Evolutionary conservation across 2,888 invertebrate species (phyloP), one percentile per base, ranked within the genome.

Genomic region (Busseola fusca): DNA sequence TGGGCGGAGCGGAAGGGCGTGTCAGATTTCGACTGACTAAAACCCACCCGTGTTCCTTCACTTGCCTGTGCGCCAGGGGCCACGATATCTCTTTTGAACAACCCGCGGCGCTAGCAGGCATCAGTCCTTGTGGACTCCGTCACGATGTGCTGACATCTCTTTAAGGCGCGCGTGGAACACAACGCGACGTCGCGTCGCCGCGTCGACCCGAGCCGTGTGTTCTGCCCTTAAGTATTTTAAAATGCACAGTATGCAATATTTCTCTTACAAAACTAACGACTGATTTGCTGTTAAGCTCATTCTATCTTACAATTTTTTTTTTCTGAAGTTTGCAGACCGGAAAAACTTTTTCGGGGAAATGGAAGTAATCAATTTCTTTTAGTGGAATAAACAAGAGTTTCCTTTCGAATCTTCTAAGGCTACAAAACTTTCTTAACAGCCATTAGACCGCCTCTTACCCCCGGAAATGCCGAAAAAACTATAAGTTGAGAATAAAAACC

Each of bases 401-500:
- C 48, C 25, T 75, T 75, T 75, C 27, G 27, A 56, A 65, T 50
- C 56, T 65, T 74, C 27, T 21, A 34, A 56, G 3, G 25, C 14
- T 34, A 69, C 77, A 62, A 73, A 62, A 74, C 69, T 50, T 50
- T 9, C 52, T 30, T 42, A 56, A 64, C 34, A 42, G 7, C 52
- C 56, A 52, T 69, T 64, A 63, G n/a, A 42, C 7, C n/a, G 37
- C 57, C 27, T 59, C 16, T 60, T 64, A 54, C 42, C 12, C 52
- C 34, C 14, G 16, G 30, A 66, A 74, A 68, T 58, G 12, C 25
- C n/a, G 25, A 57, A 54, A 60, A 50, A 65, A 58, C 42, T 40
- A 62, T 56, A 65, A 71, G 50, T 69, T 65, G 12, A 12, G 57
- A 68, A 73, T 40, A 74, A 71, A 84, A 74, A 27, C 70, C 37